Evolutionary conservation across 2,113 vertebrate genomes (phyloP), one percentile per base, ranked within the genome.

Genomic region (Synchiropus splendidus): DNA sequence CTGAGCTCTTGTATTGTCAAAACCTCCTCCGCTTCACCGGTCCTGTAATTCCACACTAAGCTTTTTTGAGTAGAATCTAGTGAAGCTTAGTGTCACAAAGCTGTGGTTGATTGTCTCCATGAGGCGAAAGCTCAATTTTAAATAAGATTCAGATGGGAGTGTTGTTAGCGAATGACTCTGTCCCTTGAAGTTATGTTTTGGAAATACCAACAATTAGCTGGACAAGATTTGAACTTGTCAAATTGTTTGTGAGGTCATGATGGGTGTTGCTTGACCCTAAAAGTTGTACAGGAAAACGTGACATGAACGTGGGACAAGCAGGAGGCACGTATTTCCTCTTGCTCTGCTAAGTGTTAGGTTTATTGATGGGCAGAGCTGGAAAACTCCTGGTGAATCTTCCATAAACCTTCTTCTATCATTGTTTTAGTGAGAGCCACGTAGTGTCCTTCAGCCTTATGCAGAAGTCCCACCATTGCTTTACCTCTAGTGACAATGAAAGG

Each of bases 121-220:
- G 60, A 64, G 60, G 45, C 27, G 6, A 35, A 43, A 30, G 42
- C 43, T 38, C 9, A 11, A 16, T 21, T 27, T 49, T 9, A 61
- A 72, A 75, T 73, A 31, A 66, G 42, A 59, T n/a, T 73, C 75
- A 78, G 66, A 73, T 75, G 72, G 54, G 18, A 13, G 38, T 31
- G 15, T 53, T 51, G 59, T 67, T 57, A 54, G 51, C 8, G 43
- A 66, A 33, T 44, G 31, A 27, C 43, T 58, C 39, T 17, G 67
- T 74, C 48, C 54, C 40, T 48, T 18, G 4, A 3, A 8, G 35
- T 47, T 53, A 48, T 36, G 13, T 48, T 39, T 42, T 27, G 21
- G 21, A 4, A 27, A 58, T n/a, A 54, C 42, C 49, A 43, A 43
- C 31, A 18, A 34, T 42, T 42, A 18, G 41, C 42, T 60, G 9